Evolutionary conservation across 1,140 invertebrate species (phyloP).

Genomic region (Planococcus citri): DNA sequence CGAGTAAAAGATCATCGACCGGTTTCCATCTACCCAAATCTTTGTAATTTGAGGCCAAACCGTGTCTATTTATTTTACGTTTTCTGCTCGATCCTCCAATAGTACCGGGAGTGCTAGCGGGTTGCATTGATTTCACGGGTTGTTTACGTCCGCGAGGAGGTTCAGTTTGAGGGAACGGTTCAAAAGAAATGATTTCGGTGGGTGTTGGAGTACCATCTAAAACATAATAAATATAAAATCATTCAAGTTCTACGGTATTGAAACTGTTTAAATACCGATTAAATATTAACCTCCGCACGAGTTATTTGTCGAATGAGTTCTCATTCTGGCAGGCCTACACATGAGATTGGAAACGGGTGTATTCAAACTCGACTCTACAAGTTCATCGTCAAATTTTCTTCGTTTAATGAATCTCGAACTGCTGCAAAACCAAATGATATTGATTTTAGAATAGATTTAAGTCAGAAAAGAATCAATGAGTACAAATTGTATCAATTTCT

Average conservation of each 20-base stretch:
- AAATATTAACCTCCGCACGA: background rate
- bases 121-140: background rate
- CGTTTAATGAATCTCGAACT: constrained; percentile 88
- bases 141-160: background rate
- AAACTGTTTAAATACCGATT: too few species aligned
- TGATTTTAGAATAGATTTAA: too few species aligned
- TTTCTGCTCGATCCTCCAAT: background rate
- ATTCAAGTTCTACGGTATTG: too few species aligned
- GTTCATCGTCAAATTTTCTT: constrained; percentile 91
- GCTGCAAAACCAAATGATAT: constrained; percentile 1
- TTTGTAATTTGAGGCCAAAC: constrained; percentile 36
- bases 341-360: constrained; percentile 18
- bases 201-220: background rate
- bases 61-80: constrained; percentile 9
- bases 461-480: too few species aligned
- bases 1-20: constrained; percentile 85
- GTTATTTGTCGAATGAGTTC: constrained; percentile 41
- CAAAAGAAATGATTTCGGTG: background rate
- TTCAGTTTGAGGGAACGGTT: background rate
- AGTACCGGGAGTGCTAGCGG: background rate
- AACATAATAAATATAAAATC: too few species aligned
- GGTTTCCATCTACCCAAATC: constrained; percentile 94
- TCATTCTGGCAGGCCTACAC: constrained; percentile 33
- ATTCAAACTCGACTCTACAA: constrained; percentile 55
- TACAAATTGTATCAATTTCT: too few species aligned